These are phyloP conservation scores for Plecotus auritus DNA, from an alignment of 2,113 vertebrate species.

Conservation along the genomic window DNA sequence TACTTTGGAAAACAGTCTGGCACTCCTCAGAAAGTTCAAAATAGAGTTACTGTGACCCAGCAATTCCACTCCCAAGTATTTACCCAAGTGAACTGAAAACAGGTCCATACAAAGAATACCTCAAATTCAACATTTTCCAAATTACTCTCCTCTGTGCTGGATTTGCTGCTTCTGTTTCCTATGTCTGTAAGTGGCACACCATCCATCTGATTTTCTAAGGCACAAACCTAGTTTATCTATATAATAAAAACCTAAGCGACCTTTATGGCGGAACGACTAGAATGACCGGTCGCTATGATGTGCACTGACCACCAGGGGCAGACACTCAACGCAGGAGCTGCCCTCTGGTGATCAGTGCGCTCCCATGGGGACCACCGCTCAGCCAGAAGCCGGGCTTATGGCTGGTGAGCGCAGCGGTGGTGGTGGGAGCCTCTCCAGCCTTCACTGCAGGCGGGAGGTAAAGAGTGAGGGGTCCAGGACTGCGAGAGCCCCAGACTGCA, in stretches of 20 bases:
- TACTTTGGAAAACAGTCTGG: neutral
- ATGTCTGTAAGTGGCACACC: neutral
- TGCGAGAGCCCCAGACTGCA: no score
- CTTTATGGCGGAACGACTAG: no score
- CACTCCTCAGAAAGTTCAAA: neutral
- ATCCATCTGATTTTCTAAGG: neutral
- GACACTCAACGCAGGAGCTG: no score
- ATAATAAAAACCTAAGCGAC: neutral
- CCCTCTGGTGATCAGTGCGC: no score
- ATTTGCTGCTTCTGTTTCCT: neutral
- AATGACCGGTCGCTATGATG: no score
- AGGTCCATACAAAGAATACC: neutral
- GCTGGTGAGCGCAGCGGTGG: no score
- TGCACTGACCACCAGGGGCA: no score
- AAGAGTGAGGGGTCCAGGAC: no score
- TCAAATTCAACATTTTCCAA: neutral
- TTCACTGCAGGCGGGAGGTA: no score
- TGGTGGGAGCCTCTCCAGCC: no score
- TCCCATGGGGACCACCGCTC: no score
- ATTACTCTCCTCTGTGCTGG: neutral
- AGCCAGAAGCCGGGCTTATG: no score
- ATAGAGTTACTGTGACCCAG: neutral
- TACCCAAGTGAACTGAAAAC: neutral
- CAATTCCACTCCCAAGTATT: neutral
- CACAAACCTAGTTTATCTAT: neutral